These are phyloP conservation scores for Porites australiensis DNA, from an alignment of 64 coral and sea anemone genomes.

Conservation along the genomic window DNA sequence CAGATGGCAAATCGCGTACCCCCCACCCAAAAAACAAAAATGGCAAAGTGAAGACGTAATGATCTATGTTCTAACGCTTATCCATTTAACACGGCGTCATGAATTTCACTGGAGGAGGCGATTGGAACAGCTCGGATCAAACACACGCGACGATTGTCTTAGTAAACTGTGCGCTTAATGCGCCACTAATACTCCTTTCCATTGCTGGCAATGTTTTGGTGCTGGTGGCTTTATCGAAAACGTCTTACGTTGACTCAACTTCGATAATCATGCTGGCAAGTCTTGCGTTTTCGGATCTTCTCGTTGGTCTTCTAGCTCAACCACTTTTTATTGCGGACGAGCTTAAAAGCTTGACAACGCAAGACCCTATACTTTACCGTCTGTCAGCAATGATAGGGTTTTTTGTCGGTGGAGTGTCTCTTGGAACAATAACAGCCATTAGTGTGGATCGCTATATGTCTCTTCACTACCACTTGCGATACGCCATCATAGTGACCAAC, in stretches of 20 bases:
- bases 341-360: background rate
- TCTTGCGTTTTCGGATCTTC: slow-evolving; percentile 40
- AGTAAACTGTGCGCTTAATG: background rate
- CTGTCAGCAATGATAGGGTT: background rate
- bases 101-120: background rate
- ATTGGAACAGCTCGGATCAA: background rate
- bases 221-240: background rate
- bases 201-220: slow-evolving; percentile 26
- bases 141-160: background rate
- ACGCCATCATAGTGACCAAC: background rate
- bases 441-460: background rate
- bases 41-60: too few relatives aligned
- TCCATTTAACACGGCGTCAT: background rate
- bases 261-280: slow-evolving; percentile 29
- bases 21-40: too few relatives aligned
- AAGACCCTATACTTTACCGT: background rate
- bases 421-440: background rate
- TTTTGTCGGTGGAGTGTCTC: background rate
- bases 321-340: background rate
- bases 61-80: too few relatives aligned
- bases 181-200: background rate
- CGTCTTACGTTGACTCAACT: background rate
- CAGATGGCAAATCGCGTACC: too few relatives aligned
- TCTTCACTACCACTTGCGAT: background rate
- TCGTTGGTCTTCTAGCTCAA: slow-evolving; percentile 27